phyloP scores from a whole-genome alignment of 1,140 invertebrate genomes.

The Eumeta japonica region DNA sequence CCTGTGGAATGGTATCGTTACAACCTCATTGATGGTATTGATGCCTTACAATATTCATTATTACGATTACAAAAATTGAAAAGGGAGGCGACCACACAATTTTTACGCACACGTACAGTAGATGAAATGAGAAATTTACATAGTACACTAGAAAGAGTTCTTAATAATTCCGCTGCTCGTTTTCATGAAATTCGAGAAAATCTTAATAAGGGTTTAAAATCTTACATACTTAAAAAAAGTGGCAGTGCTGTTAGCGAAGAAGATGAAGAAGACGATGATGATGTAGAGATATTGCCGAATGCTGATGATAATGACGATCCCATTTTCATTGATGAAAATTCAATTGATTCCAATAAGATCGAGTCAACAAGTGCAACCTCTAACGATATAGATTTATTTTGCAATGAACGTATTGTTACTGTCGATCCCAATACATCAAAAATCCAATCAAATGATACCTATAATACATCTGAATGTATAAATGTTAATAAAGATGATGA shows the following conservation, averaged over 20 bases:
- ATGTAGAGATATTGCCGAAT: conserved; percentile 49
- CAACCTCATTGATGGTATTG: conserved; percentile 47
- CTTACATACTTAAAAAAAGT: conserved; percentile 37
- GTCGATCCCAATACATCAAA: no score
- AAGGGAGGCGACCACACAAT: conserved; percentile 32
- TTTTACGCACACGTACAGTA: conserved; percentile 33
- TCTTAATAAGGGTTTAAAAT: conserved; percentile 44
- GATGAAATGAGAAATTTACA: conserved; percentile 44
- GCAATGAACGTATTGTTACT: no score
- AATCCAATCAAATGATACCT: no score
- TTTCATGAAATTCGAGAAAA: conserved; percentile 47
- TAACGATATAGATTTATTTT: conserved; percentile 5
- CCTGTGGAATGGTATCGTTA: conserved; percentile 53
- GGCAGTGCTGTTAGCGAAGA: conserved; percentile 3
- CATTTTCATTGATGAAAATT: conserved; percentile 57
- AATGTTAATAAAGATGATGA: conserved; percentile 7
- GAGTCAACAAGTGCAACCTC: no score
- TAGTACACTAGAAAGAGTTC: conserved; percentile 34
- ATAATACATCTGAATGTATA: conserved; percentile 1
- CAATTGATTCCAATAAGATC: conserved; percentile 34
- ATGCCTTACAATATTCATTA: conserved; percentile 47
- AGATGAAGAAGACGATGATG: conserved; percentile 23
- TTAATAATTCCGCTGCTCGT: conserved; percentile 36
- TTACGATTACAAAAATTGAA: conserved; percentile 41
- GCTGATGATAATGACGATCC: conserved; percentile 38